phyloP scores from a whole-genome alignment of 2,888 invertebrate genomes.

The Ischnura elegans region DNA sequence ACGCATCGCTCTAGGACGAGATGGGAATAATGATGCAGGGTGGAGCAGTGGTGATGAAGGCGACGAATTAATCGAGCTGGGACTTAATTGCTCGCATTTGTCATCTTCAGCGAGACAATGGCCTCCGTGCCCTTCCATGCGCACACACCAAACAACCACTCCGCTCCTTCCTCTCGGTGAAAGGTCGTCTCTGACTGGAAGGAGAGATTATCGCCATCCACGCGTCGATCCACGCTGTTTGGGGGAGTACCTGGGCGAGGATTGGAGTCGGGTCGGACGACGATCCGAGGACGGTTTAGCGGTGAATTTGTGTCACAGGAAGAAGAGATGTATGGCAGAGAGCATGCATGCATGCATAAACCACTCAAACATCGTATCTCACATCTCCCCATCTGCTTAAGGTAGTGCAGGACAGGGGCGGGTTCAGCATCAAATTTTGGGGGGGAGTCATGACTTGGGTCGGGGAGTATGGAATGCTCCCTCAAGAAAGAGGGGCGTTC shows the following conservation, averaged over 20 bases:
- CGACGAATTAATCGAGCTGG: slow-evolving; percentile 13
- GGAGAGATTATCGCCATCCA: not conserved
- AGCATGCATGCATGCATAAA: no score
- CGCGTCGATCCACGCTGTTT: not conserved
- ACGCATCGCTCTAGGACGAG: not conserved
- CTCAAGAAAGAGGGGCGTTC: no score
- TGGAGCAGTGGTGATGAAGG: not conserved
- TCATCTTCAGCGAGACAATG: slow-evolving; percentile 4
- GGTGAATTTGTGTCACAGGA: no score
- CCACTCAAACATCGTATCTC: no score
- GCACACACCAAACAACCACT: not conserved
- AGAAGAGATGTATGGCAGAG: no score
- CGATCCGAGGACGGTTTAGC: no score
- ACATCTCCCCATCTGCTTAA: no score
- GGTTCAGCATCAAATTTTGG: no score
- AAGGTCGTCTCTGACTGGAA: not conserved
- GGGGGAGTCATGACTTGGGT: no score
- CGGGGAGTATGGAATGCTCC: no score
- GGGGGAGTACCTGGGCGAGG: not conserved
- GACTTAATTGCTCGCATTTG: slow-evolving; percentile 35
- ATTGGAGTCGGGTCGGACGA: slow-evolving; percentile 18
- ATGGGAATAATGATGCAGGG: not conserved
- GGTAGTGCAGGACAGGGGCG: no score
- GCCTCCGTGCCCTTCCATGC: not conserved
- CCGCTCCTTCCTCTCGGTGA: not conserved